Conservation (phyloP, 2,797 vertebrate species). For the Acestrorhynchus altus region DNA sequence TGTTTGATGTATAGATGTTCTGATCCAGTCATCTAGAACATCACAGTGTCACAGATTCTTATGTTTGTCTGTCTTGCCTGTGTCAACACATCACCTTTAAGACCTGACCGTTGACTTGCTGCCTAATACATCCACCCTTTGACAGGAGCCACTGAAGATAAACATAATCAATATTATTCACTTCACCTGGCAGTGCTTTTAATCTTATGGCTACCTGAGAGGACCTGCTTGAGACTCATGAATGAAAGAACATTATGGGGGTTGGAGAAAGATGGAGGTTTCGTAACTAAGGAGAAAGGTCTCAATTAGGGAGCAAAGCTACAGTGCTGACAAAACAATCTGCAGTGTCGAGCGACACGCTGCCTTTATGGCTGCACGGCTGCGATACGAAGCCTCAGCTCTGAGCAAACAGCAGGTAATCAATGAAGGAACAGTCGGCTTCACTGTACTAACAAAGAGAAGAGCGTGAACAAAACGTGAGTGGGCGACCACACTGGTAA, state of each 20-base stretch:
- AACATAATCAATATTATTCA: too few species aligned
- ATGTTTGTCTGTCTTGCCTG: too few species aligned
- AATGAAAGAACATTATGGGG: conserved; percentile 40
- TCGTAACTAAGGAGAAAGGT: background rate
- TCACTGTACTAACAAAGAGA: background rate
- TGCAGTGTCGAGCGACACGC: background rate
- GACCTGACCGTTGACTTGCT: too few species aligned
- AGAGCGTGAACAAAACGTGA: background rate
- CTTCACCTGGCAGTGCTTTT: too few species aligned
- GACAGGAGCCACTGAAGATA: too few species aligned
- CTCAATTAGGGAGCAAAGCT: background rate
- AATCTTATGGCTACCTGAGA: background rate
- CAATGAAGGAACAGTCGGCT: background rate
- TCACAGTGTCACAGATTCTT: too few species aligned
- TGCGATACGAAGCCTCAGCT: background rate
- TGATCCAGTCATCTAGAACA: too few species aligned
- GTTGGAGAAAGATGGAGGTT: background rate
- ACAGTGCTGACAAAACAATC: background rate
- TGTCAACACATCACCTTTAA: too few species aligned
- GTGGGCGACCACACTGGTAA: background rate
- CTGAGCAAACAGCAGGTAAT: background rate
- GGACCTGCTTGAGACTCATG: conserved; percentile 11
- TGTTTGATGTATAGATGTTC: too few species aligned
- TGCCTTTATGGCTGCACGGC: background rate
- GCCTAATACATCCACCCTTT: too few species aligned